Evolutionary conservation across 2,113 vertebrate genomes (phyloP), one percentile per base, ranked within the genome.

Genomic region (Sylvilagus bachmani): DNA sequence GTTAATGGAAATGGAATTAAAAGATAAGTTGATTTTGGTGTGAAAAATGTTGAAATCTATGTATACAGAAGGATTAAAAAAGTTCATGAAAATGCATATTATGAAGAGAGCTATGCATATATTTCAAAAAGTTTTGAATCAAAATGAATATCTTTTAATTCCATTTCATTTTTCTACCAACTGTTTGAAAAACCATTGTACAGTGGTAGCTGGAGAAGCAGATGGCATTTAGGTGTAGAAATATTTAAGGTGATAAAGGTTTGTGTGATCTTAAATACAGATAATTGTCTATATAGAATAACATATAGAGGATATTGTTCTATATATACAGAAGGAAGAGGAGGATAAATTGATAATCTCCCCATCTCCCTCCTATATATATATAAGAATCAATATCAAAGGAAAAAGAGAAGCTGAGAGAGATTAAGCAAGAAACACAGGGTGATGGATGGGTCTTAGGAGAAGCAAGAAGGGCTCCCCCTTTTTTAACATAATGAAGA

Each of bases 361-460:
- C 38, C 36, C 33, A 58, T 92, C 58, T 67, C 17, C 66, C 6
- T 58, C 86, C 11, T 87, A 21, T 61, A 71, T 58, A 71, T 58
- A 62, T 25, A 70, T 38, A 95, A 62, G 61, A 75, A 94, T 86
- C 79, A 93, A 27, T 73, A 80, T 64, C 14, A 70, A 27, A 21
- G 67, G 62, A 84, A 51, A 73, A 90, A 24, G 80, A 92, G 31
- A 19, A 66, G 12, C 22, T 91, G 33, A 36, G 36, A 62, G 44
- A 71, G 38, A 77, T 70, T 80, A 77, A 83, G 55, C n/a, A 80
- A 64, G 71, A 36, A 91, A 71, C 11, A 24, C 16, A 55, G 25
- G 5, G 49, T 5, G 38, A 83, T n/a, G 8, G 24, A 64, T 77
- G 55, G 16, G 67, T 44, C 38, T 80, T 58, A 79, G 29, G 22